Percentiles rank a stretch among this genome's conserved stretches.
Evolutionary conservation across 2,888 invertebrate species (phyloP).

Genomic region (Anticlea derivata): DNA sequence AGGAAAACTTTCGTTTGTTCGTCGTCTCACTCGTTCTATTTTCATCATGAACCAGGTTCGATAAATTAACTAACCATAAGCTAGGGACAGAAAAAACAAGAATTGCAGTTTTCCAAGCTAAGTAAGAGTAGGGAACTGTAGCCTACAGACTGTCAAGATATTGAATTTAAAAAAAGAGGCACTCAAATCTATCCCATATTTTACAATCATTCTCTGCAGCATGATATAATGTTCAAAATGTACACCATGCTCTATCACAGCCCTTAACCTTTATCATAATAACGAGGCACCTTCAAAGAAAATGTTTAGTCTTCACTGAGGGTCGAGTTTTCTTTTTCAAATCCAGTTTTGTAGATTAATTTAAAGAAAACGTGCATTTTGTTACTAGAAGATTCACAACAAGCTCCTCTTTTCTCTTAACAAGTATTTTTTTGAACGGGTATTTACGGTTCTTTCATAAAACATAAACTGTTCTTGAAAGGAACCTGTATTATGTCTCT

Average conservation of each 20-base stretch:
- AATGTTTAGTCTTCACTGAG: not conserved
- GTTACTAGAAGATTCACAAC: too few relatives aligned
- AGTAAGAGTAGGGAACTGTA: not conserved
- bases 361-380: not conserved
- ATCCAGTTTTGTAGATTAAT: too few relatives aligned
- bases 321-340: not conserved
- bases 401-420: too few relatives aligned
- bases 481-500: too few relatives aligned
- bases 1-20: not conserved
- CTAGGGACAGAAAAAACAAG: too few relatives aligned
- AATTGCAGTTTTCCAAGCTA: too few relatives aligned
- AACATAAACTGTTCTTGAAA: too few relatives aligned
- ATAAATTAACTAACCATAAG: too few relatives aligned
- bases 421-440: too few relatives aligned
- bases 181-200: slow-evolving; percentile 26
- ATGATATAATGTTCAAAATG: slow-evolving; percentile 65
- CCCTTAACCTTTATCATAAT: slow-evolving; percentile 51
- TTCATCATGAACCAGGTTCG: too few relatives aligned
- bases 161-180: slow-evolving; percentile 4
- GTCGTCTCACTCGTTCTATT: too few relatives aligned
- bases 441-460: too few relatives aligned
- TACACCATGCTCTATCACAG: slow-evolving; percentile 75
- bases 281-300: slow-evolving; percentile 5
- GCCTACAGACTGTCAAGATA: slow-evolving; percentile 1
- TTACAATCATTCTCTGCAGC: slow-evolving; percentile 42